Evolutionary conservation across 2,888 invertebrate species (phyloP), one percentile per base, ranked within the genome.

Genomic region (Erebia palarica): DNA sequence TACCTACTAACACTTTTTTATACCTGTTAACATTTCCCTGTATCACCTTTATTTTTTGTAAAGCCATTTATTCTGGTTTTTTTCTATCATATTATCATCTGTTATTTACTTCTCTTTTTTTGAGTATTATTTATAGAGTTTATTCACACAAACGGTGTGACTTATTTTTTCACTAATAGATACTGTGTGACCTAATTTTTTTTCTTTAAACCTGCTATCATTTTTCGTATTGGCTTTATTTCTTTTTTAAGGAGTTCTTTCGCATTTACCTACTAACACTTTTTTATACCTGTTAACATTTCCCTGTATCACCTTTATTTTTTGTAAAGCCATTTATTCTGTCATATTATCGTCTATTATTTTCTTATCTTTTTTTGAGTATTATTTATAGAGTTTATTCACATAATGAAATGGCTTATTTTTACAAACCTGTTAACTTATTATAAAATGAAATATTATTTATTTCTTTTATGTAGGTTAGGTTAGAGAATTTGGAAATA

Each of bases 161-260:
- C n/a, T n/a, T n/a, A n/a, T n/a, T n/a, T n/a, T n/a, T n/a, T n/a
- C 76, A 49, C 76, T 71, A 64, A 73, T 74, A 74, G 72, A 74
- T 76, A 77, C 74, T 75, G 76, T 74, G 77, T 77, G 77, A 80
- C 78, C 78, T 75, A 79, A n/a, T n/a, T 75, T 76, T 79, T 69
- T 73, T 63, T 63, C n/a, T n/a, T n/a, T n/a, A 59, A 21, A 21
- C 21, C 3, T 21, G 21, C 21, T 21, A 21, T 1, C 21, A 21
- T 21, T 21, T 21, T 21, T 1, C 21, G 21, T 21, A 21, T n/a
- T n/a, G n/a, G n/a, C n/a, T n/a, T 64, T 51, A 27, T 27, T 27
- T 27, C 27, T 27, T 27, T 61, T 36, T 14, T 7, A 42, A 59
- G 18, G 44, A 18, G 13, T 47, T 61, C 47, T 18, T 65, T n/a